Conservation (phyloP, 2,113 vertebrate species). For the Hydropotes inermis region DNA sequence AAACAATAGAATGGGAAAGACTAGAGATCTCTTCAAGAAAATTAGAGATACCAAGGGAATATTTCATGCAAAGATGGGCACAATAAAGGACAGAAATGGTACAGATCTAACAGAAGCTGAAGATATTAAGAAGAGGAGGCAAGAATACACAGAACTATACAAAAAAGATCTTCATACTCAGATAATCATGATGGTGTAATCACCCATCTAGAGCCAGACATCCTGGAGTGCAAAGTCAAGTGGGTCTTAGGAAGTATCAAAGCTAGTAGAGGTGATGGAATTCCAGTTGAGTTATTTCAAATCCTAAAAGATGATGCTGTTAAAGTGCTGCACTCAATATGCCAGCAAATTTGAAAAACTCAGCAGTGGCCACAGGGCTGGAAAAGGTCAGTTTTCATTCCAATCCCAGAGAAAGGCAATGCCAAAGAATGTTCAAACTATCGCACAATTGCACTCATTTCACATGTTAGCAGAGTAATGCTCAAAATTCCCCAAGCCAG, state of each 20-base stretch:
- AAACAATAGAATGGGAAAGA: neutral
- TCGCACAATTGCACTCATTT: fast-evolving
- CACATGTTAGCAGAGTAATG: neutral
- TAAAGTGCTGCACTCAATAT: neutral
- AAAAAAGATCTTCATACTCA: neutral
- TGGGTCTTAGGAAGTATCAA: neutral
- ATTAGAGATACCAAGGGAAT: neutral
- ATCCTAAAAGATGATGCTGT: neutral
- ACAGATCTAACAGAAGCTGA: neutral
- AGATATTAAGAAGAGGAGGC: neutral
- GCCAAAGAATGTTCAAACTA: neutral
- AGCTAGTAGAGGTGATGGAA: neutral
- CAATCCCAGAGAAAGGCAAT: neutral
- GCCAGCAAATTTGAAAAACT: neutral
- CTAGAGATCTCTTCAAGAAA: neutral
- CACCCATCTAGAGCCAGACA: neutral
- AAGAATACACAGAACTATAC: neutral
- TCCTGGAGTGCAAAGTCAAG: neutral
- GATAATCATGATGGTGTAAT: neutral
- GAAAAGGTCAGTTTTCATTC: neutral
- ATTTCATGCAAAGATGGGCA: neutral
- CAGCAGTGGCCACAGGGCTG: neutral
- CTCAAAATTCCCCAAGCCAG: neutral
- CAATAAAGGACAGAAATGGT: neutral
- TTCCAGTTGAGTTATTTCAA: neutral